These are phyloP conservation scores for Cacoxenus indagator DNA, from an alignment of 2,888 invertebrate genomes.

Conservation along the genomic window DNA sequence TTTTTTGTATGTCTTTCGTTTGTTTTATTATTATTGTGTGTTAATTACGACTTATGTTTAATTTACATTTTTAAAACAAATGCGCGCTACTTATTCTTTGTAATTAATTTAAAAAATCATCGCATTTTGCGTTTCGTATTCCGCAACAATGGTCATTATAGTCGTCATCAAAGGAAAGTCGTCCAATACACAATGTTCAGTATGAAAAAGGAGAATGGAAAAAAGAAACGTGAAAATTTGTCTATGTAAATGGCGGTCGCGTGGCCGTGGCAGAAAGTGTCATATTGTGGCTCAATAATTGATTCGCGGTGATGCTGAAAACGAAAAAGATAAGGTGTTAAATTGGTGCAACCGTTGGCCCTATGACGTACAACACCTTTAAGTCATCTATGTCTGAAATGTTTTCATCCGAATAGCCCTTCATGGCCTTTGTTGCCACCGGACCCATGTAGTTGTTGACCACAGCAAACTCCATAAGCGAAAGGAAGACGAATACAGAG, in stretches of 20 bases:
- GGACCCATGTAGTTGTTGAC: slow-evolving; percentile 91
- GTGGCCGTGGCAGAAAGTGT: slow-evolving; percentile 85
- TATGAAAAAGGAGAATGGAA: slow-evolving; percentile 90
- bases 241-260: slow-evolving; percentile 88
- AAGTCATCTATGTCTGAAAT: slow-evolving; percentile 82
- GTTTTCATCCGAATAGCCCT: slow-evolving; percentile 90
- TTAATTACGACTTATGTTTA: slow-evolving; percentile 51
- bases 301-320: slow-evolving; percentile 74
- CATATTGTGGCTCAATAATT: slow-evolving; percentile 83
- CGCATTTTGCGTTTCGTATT: background rate
- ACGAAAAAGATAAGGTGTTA: too few species aligned
- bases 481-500: slow-evolving; percentile 91
- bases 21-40: slow-evolving; percentile 32
- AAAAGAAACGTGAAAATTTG: slow-evolving; percentile 89
- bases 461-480: slow-evolving; percentile 90
- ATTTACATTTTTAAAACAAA: slow-evolving; percentile 66
- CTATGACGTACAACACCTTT: slow-evolving; percentile 74
- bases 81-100: slow-evolving; percentile 40
- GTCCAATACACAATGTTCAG: slow-evolving; percentile 93
- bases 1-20: too few species aligned
- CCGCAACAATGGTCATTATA: background rate
- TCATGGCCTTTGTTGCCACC: slow-evolving; percentile 89
- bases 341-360: background rate
- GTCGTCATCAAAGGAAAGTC: slow-evolving; percentile 76
- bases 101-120: background rate